These are phyloP conservation scores for Cinara cedri DNA, from an alignment of 2,888 invertebrate species.

Conservation along the genomic window DNA sequence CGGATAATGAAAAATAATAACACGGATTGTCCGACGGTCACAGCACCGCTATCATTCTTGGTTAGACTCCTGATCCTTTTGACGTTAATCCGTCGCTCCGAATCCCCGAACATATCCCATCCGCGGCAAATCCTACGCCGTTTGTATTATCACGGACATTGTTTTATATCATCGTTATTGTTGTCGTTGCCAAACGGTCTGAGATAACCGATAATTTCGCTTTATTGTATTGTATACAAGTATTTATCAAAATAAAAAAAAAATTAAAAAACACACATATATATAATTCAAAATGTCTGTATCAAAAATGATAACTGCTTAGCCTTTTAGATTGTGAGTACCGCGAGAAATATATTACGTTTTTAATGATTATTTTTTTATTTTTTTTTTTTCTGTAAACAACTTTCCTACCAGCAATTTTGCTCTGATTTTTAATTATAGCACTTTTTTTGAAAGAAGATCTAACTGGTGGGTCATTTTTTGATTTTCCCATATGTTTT, in stretches of 20 bases:
- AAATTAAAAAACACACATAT: no score
- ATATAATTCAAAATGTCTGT: no score
- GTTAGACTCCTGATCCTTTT: slow-evolving; percentile 50
- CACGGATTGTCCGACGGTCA: slow-evolving; percentile 34
- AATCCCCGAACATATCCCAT: slow-evolving; percentile 38
- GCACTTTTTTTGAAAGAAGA: no score
- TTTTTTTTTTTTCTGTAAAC: no score
- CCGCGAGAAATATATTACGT: no score
- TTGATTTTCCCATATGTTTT: no score
- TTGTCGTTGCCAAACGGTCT: slow-evolving; percentile 9
- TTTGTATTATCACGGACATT: slow-evolving; percentile 39
- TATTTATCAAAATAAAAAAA: neutral
- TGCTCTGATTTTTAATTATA: no score
- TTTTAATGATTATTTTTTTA: no score
- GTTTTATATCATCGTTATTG: neutral
- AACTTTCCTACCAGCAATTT: no score
- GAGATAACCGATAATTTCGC: neutral
- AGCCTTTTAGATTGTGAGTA: no score
- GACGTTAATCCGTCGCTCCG: slow-evolving; percentile 39
- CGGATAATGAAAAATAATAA: slow-evolving; percentile 54
- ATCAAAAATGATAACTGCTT: no score
- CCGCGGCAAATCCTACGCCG: slow-evolving; percentile 42
- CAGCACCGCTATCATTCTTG: slow-evolving; percentile 43
- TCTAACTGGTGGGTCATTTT: no score
- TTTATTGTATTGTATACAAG: neutral